Base-by-base conservation (phyloP, 2,888 invertebrate species). In the Folsomia manolachei region DNA sequence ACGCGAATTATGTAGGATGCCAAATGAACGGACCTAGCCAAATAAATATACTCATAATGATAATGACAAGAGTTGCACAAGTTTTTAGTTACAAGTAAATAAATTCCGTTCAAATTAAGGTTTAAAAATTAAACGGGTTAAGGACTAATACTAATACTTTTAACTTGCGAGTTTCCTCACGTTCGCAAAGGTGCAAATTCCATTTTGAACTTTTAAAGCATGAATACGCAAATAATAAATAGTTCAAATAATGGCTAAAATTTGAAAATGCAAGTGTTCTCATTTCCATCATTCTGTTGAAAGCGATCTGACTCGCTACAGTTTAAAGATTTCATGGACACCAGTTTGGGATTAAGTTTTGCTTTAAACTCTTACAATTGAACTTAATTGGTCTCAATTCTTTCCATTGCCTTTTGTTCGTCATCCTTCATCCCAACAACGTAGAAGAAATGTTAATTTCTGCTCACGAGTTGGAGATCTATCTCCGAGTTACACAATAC, bases 301-400 rank as follows among this genome's bases (percentile, higher is more conserved):
- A 39, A 39, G 39, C 14, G 39, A 39, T 39, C 39, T 39, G 4
- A 39, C 4, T 9, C 39, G 39, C n/a, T n/a, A n/a, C n/a, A n/a
- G n/a, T n/a, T n/a, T n/a, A n/a, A n/a, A n/a, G n/a, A n/a, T n/a
- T n/a, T n/a, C n/a, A n/a, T n/a, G n/a, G n/a, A n/a, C n/a, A n/a
- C n/a, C n/a, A n/a, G n/a, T n/a, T n/a, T n/a, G n/a, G n/a, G n/a
- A n/a, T n/a, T n/a, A 39, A 39, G 39, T 4, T 39, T 39, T 39
- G 39, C 56, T 71, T 75, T 73, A 77, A 77, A 79, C 77, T 77
- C 76, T 74, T 73, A 80, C 80, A 80, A 80, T 80, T 80, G 80
- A 78, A 77, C 78, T 80, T 80, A 80, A 80, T 80, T 80, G 78
- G 78, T 78, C 80, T 80, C 80, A 80, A 80, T 80, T 78, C 80